These are phyloP conservation scores for Centrocercus urophasianus DNA, from an alignment of 2,113 vertebrate genomes.

Conservation along the genomic window DNA sequence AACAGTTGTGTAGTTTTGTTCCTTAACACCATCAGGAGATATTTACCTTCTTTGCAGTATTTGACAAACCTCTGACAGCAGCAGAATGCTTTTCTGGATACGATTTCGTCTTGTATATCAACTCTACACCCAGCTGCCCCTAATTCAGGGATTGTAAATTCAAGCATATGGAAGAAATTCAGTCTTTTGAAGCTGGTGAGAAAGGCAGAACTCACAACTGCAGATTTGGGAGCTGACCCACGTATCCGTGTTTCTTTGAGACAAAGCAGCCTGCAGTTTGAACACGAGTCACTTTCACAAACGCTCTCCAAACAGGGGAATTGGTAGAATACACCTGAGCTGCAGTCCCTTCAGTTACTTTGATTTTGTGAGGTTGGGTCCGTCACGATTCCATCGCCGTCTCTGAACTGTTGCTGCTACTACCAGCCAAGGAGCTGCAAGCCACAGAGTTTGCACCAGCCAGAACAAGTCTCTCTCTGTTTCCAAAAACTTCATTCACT, in stretches of 20 bases:
- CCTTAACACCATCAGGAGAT: neutral
- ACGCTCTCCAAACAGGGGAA: neutral
- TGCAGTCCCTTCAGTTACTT: neutral
- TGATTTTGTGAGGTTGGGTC: neutral
- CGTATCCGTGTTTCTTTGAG: neutral
- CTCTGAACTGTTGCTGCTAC: conserved; percentile 66
- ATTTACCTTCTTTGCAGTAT: neutral
- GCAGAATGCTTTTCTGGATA: neutral
- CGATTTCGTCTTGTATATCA: neutral
- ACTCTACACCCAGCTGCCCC: neutral
- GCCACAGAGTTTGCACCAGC: conserved; percentile 57
- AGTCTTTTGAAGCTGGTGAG: neutral
- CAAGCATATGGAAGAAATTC: neutral
- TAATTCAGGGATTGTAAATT: neutral
- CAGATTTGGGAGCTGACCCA: neutral
- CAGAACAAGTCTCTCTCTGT: conserved; percentile 83
- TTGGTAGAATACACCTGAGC: neutral
- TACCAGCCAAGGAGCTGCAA: conserved; percentile 37
- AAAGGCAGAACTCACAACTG: neutral
- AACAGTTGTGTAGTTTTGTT: neutral
- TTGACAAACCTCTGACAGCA: neutral
- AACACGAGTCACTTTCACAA: neutral
- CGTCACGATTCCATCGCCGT: conserved; percentile 74
- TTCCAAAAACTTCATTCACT: conserved; percentile 91
- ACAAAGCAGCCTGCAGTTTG: neutral